These are phyloP conservation scores for Amiota minor DNA, from an alignment of 2,888 invertebrate genomes.

Conservation along the genomic window DNA sequence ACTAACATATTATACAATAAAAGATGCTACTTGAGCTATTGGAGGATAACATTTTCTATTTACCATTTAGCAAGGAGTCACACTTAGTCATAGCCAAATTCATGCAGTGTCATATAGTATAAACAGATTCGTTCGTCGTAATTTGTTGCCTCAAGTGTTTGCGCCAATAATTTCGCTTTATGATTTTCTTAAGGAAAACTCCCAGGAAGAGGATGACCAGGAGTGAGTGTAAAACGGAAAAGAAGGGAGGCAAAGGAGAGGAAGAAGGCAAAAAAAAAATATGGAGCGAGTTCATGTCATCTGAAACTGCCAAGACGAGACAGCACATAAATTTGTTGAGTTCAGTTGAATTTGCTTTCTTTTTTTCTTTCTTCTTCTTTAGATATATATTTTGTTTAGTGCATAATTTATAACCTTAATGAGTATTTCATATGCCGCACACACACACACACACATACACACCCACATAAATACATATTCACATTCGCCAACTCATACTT, in stretches of 20 bases:
- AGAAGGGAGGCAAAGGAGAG: too few species aligned
- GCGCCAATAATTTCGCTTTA: slow-evolving; percentile 18
- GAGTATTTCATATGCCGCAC: slow-evolving; percentile 66
- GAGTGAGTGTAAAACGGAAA: too few species aligned
- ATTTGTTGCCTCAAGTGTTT: slow-evolving; percentile 52
- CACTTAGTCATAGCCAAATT: too few species aligned
- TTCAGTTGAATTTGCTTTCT: slow-evolving; percentile 32
- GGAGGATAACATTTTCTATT: too few species aligned
- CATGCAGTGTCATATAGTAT: not conserved
- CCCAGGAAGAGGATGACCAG: too few species aligned
- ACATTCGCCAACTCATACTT: too few species aligned
- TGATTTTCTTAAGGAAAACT: slow-evolving; percentile 45
- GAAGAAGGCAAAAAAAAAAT: too few species aligned
- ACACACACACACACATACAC: not conserved
- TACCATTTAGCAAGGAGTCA: too few species aligned
- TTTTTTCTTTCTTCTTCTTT: slow-evolving; percentile 47
- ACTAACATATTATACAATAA: too few species aligned
- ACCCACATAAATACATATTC: too few species aligned
- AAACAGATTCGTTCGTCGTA: not conserved
- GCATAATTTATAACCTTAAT: slow-evolving; percentile 70
- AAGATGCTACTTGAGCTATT: too few species aligned
- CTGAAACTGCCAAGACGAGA: slow-evolving; percentile 6
- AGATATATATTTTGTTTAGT: slow-evolving; percentile 61
- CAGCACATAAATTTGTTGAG: slow-evolving; percentile 65
- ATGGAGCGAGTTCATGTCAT: too few species aligned